Conservation (phyloP, 2,888 invertebrate genomes). For the Drosophila anceps region DNA sequence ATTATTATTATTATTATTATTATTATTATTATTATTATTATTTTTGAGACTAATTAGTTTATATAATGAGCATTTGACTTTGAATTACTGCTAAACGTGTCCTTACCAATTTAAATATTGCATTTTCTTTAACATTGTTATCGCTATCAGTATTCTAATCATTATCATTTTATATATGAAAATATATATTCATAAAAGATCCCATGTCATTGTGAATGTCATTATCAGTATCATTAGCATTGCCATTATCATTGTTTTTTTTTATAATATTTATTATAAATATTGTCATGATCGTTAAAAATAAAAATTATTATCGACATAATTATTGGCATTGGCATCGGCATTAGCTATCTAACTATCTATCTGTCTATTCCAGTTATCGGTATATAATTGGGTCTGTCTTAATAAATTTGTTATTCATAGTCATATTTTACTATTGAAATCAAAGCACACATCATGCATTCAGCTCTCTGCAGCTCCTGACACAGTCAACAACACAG, state of each 20-base stretch:
- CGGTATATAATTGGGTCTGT: too few species aligned
- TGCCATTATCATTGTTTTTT: background rate
- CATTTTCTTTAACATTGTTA: too few species aligned
- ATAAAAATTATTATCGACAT: background rate
- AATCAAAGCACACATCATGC: background rate
- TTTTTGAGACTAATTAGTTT: background rate
- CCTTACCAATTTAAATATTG: too few species aligned
- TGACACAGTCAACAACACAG: background rate
- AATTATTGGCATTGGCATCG: background rate
- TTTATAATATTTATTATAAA: background rate
- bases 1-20: background rate
- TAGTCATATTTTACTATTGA: background rate
- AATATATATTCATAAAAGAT: too few species aligned
- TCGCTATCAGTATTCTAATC: too few species aligned
- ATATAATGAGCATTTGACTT: background rate
- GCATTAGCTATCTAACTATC: too few species aligned
- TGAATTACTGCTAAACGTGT: too few species aligned
- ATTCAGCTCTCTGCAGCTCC: constrained; percentile 1
- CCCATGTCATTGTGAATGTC: too few species aligned
- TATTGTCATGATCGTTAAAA: background rate
- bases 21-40: too few species aligned
- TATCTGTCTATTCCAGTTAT: too few species aligned
- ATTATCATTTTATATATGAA: too few species aligned
- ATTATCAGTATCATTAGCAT: background rate
- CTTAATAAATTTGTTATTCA: background rate